Conservation (phyloP, 2,113 vertebrate species). For the Lathamus discolor region DNA sequence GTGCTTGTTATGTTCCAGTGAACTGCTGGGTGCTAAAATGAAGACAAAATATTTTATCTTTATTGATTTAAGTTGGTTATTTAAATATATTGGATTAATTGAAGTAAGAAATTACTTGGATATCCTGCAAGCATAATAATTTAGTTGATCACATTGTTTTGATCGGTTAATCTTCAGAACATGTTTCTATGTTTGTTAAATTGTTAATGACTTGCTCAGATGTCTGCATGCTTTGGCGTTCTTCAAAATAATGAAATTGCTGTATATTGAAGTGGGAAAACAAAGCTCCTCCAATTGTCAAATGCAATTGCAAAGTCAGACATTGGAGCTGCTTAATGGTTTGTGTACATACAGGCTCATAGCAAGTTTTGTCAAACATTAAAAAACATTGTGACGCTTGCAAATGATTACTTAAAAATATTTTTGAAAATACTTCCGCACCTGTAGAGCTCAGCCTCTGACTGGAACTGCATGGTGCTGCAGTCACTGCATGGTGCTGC, state of each 20-base stretch:
- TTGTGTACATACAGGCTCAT: background rate
- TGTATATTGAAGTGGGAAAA: background rate
- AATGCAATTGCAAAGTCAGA: background rate
- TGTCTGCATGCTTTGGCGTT: background rate
- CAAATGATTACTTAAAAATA: background rate
- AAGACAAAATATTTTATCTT: background rate
- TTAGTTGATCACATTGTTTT: background rate
- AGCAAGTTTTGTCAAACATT: background rate
- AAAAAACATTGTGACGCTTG: background rate
- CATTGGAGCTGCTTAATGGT: background rate
- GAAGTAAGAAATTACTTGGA: background rate
- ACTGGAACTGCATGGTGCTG: background rate
- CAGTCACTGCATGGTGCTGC: background rate
- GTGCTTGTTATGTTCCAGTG: background rate
- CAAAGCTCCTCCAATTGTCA: background rate
- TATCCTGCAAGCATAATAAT: background rate
- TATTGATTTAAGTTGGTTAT: background rate
- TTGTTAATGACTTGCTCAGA: background rate
- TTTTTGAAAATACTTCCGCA: background rate
- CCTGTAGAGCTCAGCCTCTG: background rate
- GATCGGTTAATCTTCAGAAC: background rate
- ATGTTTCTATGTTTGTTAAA: background rate
- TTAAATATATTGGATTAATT: constrained; percentile 6
- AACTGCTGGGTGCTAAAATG: background rate
- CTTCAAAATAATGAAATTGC: background rate